A percentile compares a stretch with the other conserved stretches of the same genome.
Conservation (phyloP, 2,113 vertebrate genomes). For the Oncorhynchus kisutch region DNA sequence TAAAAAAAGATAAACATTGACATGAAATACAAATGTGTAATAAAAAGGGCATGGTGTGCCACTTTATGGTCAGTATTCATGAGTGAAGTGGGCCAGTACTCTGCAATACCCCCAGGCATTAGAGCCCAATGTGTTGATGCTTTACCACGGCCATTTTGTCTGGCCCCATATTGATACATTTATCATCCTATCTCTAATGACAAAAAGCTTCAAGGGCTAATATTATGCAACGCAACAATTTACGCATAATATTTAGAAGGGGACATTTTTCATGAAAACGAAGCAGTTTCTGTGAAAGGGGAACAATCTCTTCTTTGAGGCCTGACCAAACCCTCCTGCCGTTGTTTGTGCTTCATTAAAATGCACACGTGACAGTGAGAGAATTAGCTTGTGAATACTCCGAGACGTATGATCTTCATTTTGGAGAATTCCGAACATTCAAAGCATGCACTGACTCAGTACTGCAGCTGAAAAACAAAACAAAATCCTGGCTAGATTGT, state of each 20-base stretch:
- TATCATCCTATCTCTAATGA: not conserved
- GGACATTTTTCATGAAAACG: not conserved
- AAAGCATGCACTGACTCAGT: slow-evolving; percentile 12
- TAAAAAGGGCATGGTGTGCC: not conserved
- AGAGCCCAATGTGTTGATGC: not conserved
- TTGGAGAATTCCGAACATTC: slow-evolving; percentile 20
- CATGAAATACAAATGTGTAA: not conserved
- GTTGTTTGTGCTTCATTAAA: slow-evolving; percentile 26
- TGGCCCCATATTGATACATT: not conserved
- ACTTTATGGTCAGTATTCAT: not conserved
- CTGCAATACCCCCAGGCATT: not conserved
- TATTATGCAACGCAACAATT: not conserved
- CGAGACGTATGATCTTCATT: slow-evolving; percentile 38
- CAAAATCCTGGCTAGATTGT: not conserved
- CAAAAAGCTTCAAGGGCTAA: not conserved
- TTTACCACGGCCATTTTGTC: not conserved
- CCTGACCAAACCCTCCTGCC: not conserved
- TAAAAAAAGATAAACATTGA: too few relatives aligned
- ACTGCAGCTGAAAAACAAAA: not conserved
- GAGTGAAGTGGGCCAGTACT: not conserved
- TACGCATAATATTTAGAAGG: not conserved
- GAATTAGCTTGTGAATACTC: slow-evolving; percentile 26
- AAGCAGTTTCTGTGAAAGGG: not conserved
- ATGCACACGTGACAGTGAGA: slow-evolving; percentile 39
- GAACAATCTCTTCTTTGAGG: slow-evolving; percentile 17